Evolutionary conservation across 37 sponge, comb jelly and placozoan genomes (phyloP).

Genomic region (Crambe crambe): DNA sequence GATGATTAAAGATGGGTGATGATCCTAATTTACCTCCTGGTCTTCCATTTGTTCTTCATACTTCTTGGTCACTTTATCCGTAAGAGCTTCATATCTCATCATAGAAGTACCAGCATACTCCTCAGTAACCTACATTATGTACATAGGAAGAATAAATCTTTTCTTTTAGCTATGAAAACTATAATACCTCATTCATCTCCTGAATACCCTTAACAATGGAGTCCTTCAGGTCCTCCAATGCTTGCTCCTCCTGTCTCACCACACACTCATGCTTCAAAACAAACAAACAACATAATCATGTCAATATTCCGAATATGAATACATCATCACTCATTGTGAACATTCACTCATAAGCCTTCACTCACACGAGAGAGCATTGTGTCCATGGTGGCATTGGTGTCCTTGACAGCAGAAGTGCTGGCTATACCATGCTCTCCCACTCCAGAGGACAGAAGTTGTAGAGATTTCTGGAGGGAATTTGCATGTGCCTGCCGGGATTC

Average conservation of each 20-base stretch:
- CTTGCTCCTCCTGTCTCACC: neutral
- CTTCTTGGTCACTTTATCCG: neutral
- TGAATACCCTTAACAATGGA: neutral
- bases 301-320: too few species aligned
- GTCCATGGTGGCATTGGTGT: conserved; percentile 9
- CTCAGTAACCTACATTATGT: neutral
- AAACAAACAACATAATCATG: neutral
- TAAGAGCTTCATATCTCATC: neutral
- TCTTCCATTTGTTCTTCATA: neutral
- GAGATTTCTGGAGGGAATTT: conserved; percentile 23
- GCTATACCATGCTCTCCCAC: neutral
- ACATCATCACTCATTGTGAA: too few species aligned
- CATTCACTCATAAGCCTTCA: neutral
- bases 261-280: conserved; percentile 1
- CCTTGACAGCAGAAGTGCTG: neutral
- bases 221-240: neutral
- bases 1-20: neutral
- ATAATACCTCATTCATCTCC: neutral
- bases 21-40: neutral
- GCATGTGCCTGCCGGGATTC: conserved; percentile 18
- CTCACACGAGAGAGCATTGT: conserved; percentile 23
- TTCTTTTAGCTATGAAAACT: neutral
- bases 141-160: neutral
- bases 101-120: neutral
- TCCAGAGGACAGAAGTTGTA: conserved; percentile 1